Evolutionary conservation across 1,140 invertebrate species (phyloP).

Genomic region (Dufourea novaeangliae): DNA sequence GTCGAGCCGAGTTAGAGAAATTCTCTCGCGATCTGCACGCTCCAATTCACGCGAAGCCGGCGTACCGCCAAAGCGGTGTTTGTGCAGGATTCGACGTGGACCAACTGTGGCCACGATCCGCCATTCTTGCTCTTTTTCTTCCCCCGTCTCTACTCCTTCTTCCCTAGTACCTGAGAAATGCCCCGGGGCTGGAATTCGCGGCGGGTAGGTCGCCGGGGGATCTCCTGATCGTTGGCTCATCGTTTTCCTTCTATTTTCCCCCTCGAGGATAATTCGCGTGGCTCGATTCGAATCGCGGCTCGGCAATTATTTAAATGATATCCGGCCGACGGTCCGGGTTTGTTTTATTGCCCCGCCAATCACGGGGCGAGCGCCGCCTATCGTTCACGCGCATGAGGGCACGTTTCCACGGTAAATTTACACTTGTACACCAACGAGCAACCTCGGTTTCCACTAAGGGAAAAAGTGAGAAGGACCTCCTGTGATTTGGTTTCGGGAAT

Average conservation of each 20-base stretch:
- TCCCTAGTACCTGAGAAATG: neutral
- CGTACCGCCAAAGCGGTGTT: neutral
- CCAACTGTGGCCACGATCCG: neutral
- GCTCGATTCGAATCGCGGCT: neutral
- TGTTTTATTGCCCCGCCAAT: neutral
- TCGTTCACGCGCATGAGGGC: neutral
- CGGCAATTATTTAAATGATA: conserved; percentile 30
- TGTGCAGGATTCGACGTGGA: neutral
- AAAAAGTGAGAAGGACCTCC: too few species aligned
- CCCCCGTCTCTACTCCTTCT: too few species aligned
- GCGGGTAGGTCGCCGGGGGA: too few species aligned
- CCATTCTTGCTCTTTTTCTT: neutral
- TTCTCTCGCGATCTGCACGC: neutral
- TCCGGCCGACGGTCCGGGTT: neutral
- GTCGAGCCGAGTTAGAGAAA: conserved; percentile 27
- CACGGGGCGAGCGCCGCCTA: neutral
- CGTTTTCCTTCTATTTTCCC: neutral
- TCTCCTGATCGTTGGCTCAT: conserved; percentile 21
- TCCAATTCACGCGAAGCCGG: neutral
- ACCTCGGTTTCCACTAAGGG: too few species aligned
- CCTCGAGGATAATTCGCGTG: too few species aligned
- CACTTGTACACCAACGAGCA: too few species aligned
- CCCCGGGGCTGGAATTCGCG: conserved; percentile 10
- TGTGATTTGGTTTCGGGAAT: too few species aligned
- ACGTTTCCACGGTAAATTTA: too few species aligned